Evolutionary conservation across 2,797 vertebrate genomes (phyloP).

Genomic region (Acridotheres tristis): DNA sequence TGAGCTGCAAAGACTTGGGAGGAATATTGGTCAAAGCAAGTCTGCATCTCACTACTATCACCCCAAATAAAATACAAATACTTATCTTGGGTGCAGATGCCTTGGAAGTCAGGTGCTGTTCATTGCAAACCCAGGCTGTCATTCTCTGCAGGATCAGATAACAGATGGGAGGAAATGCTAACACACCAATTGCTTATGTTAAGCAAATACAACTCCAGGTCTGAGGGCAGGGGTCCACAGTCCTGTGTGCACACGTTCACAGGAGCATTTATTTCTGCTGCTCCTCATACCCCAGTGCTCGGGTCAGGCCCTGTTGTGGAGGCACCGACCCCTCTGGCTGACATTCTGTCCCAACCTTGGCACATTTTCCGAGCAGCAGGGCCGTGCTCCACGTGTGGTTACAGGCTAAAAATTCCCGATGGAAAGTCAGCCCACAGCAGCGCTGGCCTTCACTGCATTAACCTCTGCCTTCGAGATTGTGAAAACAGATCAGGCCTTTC

Average conservation of each 20-base stretch:
- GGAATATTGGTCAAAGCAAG: background rate
- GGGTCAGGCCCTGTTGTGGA: rapidly evolving
- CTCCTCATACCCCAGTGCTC: rapidly evolving
- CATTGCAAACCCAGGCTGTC: background rate
- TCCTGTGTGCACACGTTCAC: rapidly evolving
- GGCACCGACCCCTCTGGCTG: background rate
- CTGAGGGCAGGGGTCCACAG: background rate
- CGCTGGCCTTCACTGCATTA: background rate
- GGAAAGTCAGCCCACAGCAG: background rate
- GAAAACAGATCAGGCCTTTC: background rate
- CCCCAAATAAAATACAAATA: background rate
- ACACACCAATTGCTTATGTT: background rate
- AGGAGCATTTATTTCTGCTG: background rate
- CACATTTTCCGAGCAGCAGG: rapidly evolving
- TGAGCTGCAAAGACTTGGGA: background rate
- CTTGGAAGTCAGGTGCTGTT: background rate
- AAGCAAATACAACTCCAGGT: too few species aligned
- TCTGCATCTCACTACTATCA: background rate
- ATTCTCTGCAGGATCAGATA: background rate
- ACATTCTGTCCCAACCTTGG: background rate
- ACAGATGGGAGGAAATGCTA: background rate
- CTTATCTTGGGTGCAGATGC: background rate
- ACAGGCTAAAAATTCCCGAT: background rate
- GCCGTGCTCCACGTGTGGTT: rapidly evolving
- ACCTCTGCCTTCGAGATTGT: background rate